Conservation (phyloP, 2,797 vertebrate species). For the Coluber constrictor region DNA sequence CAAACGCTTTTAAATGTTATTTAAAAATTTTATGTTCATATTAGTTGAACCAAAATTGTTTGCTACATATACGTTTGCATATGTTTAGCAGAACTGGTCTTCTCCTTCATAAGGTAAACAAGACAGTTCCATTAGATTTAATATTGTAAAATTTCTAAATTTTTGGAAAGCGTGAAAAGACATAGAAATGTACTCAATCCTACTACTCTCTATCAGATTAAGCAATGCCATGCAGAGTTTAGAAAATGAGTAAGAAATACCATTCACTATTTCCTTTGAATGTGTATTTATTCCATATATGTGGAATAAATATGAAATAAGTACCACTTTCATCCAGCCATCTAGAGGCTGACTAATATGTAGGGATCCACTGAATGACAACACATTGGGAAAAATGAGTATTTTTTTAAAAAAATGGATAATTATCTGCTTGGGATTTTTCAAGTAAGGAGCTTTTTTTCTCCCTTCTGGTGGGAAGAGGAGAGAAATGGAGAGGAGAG, state of each 20-base stretch:
- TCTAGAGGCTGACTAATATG: neutral
- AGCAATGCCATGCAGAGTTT: neutral
- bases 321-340: neutral
- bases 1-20: neutral
- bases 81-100: neutral
- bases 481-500: slow-evolving; percentile 6
- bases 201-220: neutral
- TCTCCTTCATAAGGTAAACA: neutral
- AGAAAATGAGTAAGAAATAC: neutral
- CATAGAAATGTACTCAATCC: neutral
- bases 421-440: neutral
- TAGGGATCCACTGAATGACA: neutral
- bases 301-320: neutral
- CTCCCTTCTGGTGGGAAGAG: slow-evolving; percentile 30
- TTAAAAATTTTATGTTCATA: neutral
- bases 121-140: neutral
- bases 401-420: neutral
- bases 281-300: neutral
- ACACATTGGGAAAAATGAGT: neutral
- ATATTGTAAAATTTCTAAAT: slow-evolving; percentile 11
- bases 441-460: neutral
- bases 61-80: neutral
- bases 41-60: neutral
- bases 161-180: neutral
- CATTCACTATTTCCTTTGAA: neutral